A percentile compares a stretch with the other conserved stretches of the same genome.
Evolutionary conservation across 1,140 invertebrate genomes (phyloP).

Genomic region (Amphibalanus amphitrite): DNA sequence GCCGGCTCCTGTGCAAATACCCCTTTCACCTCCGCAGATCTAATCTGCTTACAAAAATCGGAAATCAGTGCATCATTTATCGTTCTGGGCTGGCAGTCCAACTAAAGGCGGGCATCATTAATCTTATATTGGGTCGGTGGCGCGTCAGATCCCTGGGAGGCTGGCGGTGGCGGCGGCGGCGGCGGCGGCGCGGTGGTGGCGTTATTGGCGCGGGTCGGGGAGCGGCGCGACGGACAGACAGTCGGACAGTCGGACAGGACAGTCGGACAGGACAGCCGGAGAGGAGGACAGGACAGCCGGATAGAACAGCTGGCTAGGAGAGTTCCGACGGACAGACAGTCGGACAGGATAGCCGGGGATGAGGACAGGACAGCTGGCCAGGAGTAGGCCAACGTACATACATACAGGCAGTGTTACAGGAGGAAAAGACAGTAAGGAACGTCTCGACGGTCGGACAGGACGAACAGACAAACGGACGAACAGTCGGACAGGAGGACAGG

Average conservation of each 20-base stretch:
- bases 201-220: not conserved
- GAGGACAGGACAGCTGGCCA: too few relatives aligned
- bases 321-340: not conserved
- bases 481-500: too few relatives aligned
- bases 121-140: not conserved
- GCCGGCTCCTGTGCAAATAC: slow-evolving; percentile 1
- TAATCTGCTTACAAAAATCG: slow-evolving; percentile 2
- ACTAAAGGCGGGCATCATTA: not conserved
- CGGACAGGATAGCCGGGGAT: not conserved
- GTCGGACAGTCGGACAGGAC: not conserved
- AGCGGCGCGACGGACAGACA: not conserved
- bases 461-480: too few relatives aligned
- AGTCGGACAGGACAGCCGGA: not conserved
- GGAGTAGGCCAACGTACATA: too few relatives aligned
- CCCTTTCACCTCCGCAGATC: slow-evolving; percentile 1
- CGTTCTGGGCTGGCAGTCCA: slow-evolving; percentile 1
- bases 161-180: too few relatives aligned
- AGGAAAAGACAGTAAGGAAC: too few relatives aligned
- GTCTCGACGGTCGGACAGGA: too few relatives aligned
- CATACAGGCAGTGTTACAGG: too few relatives aligned
- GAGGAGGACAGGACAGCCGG: not conserved
- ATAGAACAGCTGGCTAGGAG: not conserved
- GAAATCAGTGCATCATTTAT: slow-evolving; percentile 2
- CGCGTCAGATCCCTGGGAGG: not conserved
- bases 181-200: too few relatives aligned